phyloP scores from a whole-genome alignment of 2,888 invertebrate species.

The Leptinotarsa rubiginosa region DNA sequence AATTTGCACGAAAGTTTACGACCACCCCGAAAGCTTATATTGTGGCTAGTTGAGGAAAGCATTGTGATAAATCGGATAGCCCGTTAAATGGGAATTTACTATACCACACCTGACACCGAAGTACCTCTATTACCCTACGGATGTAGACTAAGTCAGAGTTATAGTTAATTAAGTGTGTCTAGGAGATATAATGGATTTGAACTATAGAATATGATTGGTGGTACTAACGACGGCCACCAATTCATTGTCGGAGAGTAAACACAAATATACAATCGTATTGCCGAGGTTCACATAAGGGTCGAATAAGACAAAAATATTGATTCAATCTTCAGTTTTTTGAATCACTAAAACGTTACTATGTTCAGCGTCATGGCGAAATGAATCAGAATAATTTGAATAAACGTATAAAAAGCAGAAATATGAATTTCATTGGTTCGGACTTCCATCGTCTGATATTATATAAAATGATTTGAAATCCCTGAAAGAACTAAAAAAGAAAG shows the following conservation, averaged over 20 bases:
- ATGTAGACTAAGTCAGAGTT: constrained; percentile 27
- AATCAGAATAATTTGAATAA: too few relatives aligned
- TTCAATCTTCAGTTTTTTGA: too few relatives aligned
- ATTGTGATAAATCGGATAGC: constrained; percentile 23
- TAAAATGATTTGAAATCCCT: too few relatives aligned
- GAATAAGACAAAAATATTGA: neutral
- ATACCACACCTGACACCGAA: constrained; percentile 22
- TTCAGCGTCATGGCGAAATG: too few relatives aligned
- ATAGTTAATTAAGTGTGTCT: constrained; percentile 29
- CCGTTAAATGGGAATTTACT: constrained; percentile 23
- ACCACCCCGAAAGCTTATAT: constrained; percentile 20
- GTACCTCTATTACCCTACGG: constrained; percentile 20
- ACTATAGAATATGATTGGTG: constrained; percentile 20
- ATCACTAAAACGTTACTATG: too few relatives aligned
- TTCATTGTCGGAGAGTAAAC: neutral
- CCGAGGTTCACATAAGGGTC: neutral
- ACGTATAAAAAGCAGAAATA: too few relatives aligned
- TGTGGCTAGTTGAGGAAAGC: constrained; percentile 27
- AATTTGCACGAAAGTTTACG: neutral
- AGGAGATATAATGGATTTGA: constrained; percentile 23
- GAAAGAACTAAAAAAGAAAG: too few relatives aligned
- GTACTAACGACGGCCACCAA: neutral
- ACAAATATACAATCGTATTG: neutral
- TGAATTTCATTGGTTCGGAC: too few relatives aligned
- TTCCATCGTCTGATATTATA: too few relatives aligned